Evolutionary conservation across 2,113 vertebrate species (phyloP), one percentile per base, ranked within the genome.

Genomic region (Oreocharis arfaki): DNA sequence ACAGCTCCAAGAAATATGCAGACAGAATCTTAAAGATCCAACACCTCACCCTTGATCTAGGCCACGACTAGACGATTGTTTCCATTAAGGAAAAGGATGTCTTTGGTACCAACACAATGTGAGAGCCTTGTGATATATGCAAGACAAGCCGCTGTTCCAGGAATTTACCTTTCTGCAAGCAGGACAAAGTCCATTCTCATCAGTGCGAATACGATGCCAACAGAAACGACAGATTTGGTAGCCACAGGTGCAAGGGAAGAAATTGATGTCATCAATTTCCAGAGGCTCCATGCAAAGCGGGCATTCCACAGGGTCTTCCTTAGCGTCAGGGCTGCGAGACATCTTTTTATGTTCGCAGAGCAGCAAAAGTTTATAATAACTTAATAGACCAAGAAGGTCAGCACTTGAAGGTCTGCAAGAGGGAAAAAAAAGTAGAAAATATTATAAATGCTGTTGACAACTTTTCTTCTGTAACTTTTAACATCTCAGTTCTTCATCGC

Each of bases 201-300:
- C 99, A 98, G 99, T 99, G 97, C 99, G 99, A 96, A 99, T 99
- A 97, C 99, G 98, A 97, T 99, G 99, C 99, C 99, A 99, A 98
- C 99, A 99, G 98, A 99, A 99, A 95, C 99, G 99, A 97, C 99
- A 99, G 91, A 99, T 99, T 98, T 99, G 99, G 97, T 99, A 99
- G 97, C 99, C 99, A 96, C 99, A 99, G 97, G 99, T 99, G 98
- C 99, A 99, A 96, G 99, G 99, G 96, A 99, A 99, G 97, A 99
- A 99, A 98, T 99, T 99, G 98, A 99, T 99, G 91, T 99, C 99
- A 91, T 99, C 99, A 79, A 99, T 99, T 97, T 99, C 99, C 97
- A 99, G 98, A 39, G 99, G 99, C 93, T 99, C 99, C 99, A 99
- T 99, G 98, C 99, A 99, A 98, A 99, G 98, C 92, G 99, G 99